Evolutionary conservation across 1,140 invertebrate species (phyloP).

Genomic region (Diorhabda elongata): DNA sequence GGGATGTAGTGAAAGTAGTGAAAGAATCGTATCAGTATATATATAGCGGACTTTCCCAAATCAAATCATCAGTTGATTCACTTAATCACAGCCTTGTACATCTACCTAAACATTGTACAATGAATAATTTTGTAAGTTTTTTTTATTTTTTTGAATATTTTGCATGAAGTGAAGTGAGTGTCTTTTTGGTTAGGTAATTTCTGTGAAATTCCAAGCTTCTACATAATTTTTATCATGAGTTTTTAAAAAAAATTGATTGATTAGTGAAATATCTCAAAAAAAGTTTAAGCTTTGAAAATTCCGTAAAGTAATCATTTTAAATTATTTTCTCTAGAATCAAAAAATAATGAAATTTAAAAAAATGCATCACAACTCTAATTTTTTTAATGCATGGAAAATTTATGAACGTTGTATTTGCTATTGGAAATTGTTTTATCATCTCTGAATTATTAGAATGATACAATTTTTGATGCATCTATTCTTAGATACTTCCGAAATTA

Average conservation of each 20-base stretch:
- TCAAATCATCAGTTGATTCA: slow-evolving; percentile 17
- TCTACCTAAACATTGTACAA: slow-evolving; percentile 12
- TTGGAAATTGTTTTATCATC: no score
- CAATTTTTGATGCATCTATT: no score
- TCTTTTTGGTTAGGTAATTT: background rate
- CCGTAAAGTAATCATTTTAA: no score
- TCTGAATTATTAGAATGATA: no score
- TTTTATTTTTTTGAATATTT: slow-evolving; percentile 5
- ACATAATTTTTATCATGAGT: background rate
- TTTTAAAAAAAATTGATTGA: background rate
- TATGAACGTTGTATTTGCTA: no score
- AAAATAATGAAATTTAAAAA: no score
- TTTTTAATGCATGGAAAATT: no score
- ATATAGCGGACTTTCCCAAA: slow-evolving; percentile 16
- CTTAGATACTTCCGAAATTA: no score
- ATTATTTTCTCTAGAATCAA: no score
- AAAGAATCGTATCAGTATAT: slow-evolving; percentile 15
- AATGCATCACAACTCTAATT: no score
- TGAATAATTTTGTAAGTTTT: slow-evolving; percentile 19
- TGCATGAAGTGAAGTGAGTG: background rate
- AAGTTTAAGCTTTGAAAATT: no score
- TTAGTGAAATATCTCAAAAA: no score
- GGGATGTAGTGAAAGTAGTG: slow-evolving; percentile 21
- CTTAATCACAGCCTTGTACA: slow-evolving; percentile 5
- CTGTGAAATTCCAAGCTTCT: background rate